These are phyloP conservation scores for Coelinius sp. DNA, from an alignment of 2,888 invertebrate genomes.

Conservation along the genomic window DNA sequence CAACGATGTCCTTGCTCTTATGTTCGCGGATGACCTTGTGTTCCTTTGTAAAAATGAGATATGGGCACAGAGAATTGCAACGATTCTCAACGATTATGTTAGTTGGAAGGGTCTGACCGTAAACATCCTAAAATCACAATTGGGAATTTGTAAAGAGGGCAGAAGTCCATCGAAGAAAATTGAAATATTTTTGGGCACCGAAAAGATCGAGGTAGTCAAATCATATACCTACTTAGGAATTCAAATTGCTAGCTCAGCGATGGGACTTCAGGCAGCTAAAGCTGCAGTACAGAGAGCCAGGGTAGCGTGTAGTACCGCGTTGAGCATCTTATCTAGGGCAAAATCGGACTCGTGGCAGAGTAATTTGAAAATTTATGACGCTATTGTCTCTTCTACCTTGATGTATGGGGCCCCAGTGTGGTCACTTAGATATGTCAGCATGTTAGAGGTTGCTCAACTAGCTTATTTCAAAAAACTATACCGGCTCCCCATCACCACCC, in stretches of 20 bases:
- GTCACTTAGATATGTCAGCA: constrained; percentile 34
- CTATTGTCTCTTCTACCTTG: constrained; percentile 7
- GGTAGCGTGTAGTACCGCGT: background rate
- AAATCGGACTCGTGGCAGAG: constrained; percentile 28
- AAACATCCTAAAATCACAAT: constrained; percentile 28
- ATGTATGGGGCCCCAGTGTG: constrained; percentile 28
- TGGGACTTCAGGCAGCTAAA: background rate
- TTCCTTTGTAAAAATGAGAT: constrained; percentile 25
- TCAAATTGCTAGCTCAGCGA: constrained; percentile 8
- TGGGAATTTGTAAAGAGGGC: constrained; percentile 11
- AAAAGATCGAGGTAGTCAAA: constrained; percentile 10
- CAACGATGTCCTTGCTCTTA: constrained; percentile 16
- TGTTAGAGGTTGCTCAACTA: constrained; percentile 28
- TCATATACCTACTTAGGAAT: constrained; percentile 25
- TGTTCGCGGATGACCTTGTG: constrained; percentile 38
- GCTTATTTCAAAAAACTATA: constrained; percentile 35
- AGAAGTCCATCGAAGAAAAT: background rate
- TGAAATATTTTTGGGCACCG: background rate
- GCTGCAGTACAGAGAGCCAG: constrained; percentile 23
- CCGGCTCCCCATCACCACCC: constrained; percentile 11
- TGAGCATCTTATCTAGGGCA: constrained; percentile 4
- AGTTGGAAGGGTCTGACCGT: constrained; percentile 11
- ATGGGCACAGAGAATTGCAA: constrained; percentile 7
- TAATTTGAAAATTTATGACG: constrained; percentile 23
- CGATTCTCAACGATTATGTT: constrained; percentile 20